phyloP scores from a whole-genome alignment of 2,888 invertebrate genomes.

The Loripinus fragilis region DNA sequence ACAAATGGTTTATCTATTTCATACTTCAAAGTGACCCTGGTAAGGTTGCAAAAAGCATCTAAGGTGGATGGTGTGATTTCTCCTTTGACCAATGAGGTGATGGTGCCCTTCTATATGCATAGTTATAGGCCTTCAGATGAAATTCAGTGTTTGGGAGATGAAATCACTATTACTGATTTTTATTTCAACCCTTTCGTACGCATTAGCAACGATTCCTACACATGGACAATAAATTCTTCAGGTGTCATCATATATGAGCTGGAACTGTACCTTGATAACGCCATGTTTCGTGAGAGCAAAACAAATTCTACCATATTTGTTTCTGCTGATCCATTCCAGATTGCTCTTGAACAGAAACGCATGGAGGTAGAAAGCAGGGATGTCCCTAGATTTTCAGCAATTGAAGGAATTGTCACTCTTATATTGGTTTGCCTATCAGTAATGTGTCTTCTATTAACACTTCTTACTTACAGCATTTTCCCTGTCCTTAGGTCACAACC shows the following conservation, averaged over 20 bases:
- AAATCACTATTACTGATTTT: background rate
- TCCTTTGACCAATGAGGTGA: background rate
- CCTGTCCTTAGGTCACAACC: slow-evolving; percentile 53
- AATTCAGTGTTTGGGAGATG: background rate
- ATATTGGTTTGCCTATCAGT: slow-evolving; percentile 45
- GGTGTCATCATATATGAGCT: slow-evolving; percentile 21
- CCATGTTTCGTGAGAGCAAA: background rate
- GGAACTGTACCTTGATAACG: background rate
- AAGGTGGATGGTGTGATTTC: background rate
- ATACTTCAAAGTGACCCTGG: background rate
- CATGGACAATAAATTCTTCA: slow-evolving; percentile 11
- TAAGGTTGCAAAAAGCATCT: background rate
- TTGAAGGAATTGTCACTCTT: slow-evolving; percentile 32
- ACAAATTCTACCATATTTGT: background rate
- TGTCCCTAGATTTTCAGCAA: background rate
- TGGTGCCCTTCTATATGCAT: background rate
- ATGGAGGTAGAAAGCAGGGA: background rate
- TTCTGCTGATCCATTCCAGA: background rate
- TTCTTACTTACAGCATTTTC: slow-evolving; percentile 52
- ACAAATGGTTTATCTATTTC: background rate
- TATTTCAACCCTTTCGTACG: slow-evolving; percentile 8
- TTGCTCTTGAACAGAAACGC: background rate
- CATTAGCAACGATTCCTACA: slow-evolving; percentile 7
- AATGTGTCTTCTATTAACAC: slow-evolving; percentile 48
- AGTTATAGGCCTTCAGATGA: too few species aligned